A percentile compares a stretch with the other conserved stretches of the same genome.
These are phyloP conservation scores for Oreochromis niloticus DNA, from an alignment of 2,113 vertebrate species.

Conservation along the genomic window DNA sequence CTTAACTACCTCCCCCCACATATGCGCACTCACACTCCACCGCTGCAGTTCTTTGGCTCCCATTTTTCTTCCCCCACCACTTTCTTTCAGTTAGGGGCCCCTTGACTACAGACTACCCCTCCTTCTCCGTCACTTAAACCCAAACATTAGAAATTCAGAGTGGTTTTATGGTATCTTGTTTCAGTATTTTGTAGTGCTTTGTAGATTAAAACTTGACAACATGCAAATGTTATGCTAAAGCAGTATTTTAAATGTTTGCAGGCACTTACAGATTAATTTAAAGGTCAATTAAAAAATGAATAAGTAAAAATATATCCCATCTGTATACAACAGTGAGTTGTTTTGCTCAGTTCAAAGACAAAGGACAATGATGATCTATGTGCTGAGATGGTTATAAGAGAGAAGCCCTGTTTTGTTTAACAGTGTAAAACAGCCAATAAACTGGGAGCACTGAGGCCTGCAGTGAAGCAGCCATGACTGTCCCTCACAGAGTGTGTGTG, in stretches of 20 bases:
- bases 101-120: neutral
- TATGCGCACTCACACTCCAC: neutral
- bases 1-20: neutral
- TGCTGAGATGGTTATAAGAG: conserved; percentile 7
- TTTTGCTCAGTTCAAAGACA: conserved; percentile 8
- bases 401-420: conserved; percentile 35
- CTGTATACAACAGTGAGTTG: neutral
- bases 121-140: conserved; percentile 10
- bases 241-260: neutral
- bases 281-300: neutral
- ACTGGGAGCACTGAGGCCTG: conserved; percentile 51
- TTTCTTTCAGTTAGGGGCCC: conserved; percentile 53
- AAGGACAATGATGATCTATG: conserved; percentile 45
- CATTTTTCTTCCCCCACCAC: neutral
- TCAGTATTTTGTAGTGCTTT: conserved; percentile 4
- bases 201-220: conserved; percentile 14
- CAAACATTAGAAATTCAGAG: conserved; percentile 38
- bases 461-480: conserved; percentile 47
- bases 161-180: neutral
- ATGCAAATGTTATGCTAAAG: neutral
- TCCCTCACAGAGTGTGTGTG: conserved; percentile 23
- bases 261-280: neutral
- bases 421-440: conserved; percentile 60
- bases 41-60: conserved; percentile 14
- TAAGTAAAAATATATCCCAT: neutral